A percentile compares a stretch with the other conserved stretches of the same genome.
Evolutionary conservation across 2,113 vertebrate species (phyloP).

Genomic region (Albula goreensis): DNA sequence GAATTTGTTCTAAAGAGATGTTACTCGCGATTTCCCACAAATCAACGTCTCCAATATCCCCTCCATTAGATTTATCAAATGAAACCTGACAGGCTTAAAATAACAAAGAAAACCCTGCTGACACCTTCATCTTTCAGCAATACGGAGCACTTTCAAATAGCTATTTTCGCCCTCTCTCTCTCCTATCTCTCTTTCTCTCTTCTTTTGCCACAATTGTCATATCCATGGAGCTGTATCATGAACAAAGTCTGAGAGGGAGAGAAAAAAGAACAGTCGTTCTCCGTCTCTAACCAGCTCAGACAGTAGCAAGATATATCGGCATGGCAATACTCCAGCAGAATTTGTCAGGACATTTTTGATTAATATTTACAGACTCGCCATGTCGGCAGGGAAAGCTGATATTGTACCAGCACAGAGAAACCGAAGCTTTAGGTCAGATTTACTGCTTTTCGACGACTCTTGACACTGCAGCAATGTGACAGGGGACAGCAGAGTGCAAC

Average conservation of each 20-base stretch:
- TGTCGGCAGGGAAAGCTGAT: background rate
- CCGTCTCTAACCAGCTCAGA: background rate
- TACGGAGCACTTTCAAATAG: background rate
- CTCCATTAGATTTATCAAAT: conserved; percentile 14
- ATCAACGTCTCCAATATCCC: background rate
- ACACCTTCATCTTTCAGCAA: background rate
- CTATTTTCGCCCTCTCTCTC: too few species aligned
- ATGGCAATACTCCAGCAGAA: background rate
- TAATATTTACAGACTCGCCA: conserved; percentile 3
- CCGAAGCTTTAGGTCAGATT: background rate
- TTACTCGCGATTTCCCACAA: background rate
- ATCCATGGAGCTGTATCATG: background rate
- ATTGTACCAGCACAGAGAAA: background rate
- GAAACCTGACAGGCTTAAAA: conserved; percentile 12
- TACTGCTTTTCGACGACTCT: background rate
- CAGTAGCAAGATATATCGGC: background rate
- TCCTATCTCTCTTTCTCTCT: too few species aligned
- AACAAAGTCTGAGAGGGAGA: background rate
- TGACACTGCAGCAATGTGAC: background rate
- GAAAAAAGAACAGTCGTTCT: background rate
- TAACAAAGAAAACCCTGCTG: background rate
- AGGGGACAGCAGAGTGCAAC: background rate
- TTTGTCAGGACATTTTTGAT: conserved; percentile 12
- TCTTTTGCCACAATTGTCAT: background rate
- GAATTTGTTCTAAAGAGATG: conserved; percentile 18